Evolutionary conservation across 2,888 invertebrate species (phyloP).

Genomic region (Scaptomyza polygonia): DNA sequence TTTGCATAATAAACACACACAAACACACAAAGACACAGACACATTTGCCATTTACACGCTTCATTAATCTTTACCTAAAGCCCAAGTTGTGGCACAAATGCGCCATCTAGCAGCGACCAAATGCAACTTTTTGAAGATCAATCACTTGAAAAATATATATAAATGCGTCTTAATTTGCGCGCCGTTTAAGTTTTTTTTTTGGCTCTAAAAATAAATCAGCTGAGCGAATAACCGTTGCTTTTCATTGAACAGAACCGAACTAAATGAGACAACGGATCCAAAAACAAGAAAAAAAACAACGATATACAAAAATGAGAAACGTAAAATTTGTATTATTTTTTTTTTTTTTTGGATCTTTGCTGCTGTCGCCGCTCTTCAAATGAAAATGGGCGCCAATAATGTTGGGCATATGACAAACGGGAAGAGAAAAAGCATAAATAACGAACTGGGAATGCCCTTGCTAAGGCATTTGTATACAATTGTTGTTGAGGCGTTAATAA

Average conservation of each 20-base stretch:
- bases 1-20: constrained; percentile 44
- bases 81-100: constrained; percentile 69
- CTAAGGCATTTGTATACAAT: constrained; percentile 2
- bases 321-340: constrained; percentile 5
- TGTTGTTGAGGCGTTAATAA: constrained; percentile 13
- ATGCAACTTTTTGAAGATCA: constrained; percentile 7
- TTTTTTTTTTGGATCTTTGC: background rate
- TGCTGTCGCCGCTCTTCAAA: constrained; percentile 16
- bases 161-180: constrained; percentile 23
- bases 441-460: constrained; percentile 55
- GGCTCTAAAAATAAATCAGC: constrained; percentile 45
- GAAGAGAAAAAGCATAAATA: constrained; percentile 7
- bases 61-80: constrained; percentile 61
- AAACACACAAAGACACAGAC: constrained; percentile 23
- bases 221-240: constrained; percentile 46
- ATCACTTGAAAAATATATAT: constrained; percentile 18
- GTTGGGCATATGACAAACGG: constrained; percentile 22
- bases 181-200: constrained; percentile 15
- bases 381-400: constrained; percentile 31
- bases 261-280: constrained; percentile 39
- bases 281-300: background rate
- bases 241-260: constrained; percentile 61
- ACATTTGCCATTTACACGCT: constrained; percentile 29
- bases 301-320: constrained; percentile 17
- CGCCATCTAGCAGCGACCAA: constrained; percentile 42